Evolutionary conservation across 2,888 invertebrate species (phyloP).

Genomic region (Drosophila nr. perissopoda): DNA sequence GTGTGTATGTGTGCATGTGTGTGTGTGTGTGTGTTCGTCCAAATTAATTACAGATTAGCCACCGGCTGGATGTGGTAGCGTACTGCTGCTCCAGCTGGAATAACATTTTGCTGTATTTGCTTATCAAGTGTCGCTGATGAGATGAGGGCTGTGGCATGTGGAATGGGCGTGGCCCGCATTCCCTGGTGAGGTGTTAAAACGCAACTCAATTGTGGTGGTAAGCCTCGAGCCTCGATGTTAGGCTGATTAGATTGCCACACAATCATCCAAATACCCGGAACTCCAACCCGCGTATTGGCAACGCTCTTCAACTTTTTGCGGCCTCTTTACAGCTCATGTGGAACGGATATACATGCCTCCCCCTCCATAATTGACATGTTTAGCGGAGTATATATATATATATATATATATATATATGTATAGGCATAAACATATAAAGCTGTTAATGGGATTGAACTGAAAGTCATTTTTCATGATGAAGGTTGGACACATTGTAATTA

Average conservation of each 20-base stretch:
- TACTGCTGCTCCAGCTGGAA: constrained; percentile 7
- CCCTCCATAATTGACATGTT: constrained; percentile 62
- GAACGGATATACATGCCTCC: constrained; percentile 4
- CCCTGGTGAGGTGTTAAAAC: constrained; percentile 16
- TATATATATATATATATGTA: background rate
- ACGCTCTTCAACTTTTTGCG: constrained; percentile 19
- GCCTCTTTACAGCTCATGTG: constrained; percentile 16
- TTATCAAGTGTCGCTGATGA: constrained; percentile 51
- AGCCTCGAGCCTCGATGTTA: constrained; percentile 14
- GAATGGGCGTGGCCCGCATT: background rate
- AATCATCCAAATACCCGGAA: background rate
- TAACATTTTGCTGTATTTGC: constrained; percentile 60
- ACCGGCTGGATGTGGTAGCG: constrained; percentile 43
- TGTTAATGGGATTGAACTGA: constrained; percentile 1
- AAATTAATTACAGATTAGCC: constrained; percentile 80
- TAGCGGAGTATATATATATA: constrained; percentile 24
- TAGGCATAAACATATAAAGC: background rate
- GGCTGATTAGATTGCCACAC: background rate
- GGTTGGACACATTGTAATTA: constrained; percentile 52
- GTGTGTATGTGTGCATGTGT: constrained; percentile 59
- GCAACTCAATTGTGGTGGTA: constrained; percentile 50
- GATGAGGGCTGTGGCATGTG: background rate
- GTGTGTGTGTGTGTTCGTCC: constrained; percentile 60
- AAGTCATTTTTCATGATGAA: constrained; percentile 26
- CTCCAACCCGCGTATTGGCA: background rate